These are phyloP conservation scores for Mionectes macconnelli DNA, from an alignment of 2,113 vertebrate species.

Conservation along the genomic window DNA sequence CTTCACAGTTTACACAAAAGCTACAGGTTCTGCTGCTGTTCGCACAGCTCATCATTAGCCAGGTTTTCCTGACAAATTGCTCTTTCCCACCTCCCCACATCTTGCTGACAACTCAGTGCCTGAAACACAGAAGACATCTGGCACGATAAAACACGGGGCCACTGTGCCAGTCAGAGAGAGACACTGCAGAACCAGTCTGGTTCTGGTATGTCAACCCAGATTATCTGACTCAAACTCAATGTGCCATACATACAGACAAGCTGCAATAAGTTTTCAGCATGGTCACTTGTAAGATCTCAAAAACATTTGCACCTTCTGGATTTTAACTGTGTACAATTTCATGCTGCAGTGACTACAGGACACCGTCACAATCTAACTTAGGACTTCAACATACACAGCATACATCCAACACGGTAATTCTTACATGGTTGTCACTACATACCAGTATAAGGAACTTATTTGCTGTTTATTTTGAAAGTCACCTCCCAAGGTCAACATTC, in stretches of 20 bases:
- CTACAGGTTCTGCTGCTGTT: not conserved
- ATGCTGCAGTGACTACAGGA: not conserved
- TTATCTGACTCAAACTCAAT: constrained; percentile 18
- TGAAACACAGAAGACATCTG: not conserved
- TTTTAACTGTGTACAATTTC: not conserved
- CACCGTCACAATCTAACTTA: not conserved
- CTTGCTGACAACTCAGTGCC: not conserved
- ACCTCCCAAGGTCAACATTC: not conserved
- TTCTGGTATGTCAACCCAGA: not conserved
- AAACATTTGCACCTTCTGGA: not conserved
- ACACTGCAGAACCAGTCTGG: not conserved
- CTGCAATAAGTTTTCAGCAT: not conserved
- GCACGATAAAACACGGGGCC: not conserved
- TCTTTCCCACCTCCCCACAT: not conserved
- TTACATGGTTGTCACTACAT: not conserved
- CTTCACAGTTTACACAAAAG: not conserved
- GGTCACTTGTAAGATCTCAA: not conserved
- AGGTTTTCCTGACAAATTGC: constrained; percentile 1
- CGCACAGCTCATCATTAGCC: not conserved
- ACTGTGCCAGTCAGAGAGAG: not conserved
- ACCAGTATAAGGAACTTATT: not conserved
- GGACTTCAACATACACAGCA: not conserved
- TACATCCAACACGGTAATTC: not conserved
- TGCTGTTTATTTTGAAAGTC: not conserved
- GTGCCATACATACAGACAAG: not conserved